These are phyloP conservation scores for Acromyrmex echinatior DNA, from an alignment of 1,140 invertebrate species.

Conservation along the genomic window DNA sequence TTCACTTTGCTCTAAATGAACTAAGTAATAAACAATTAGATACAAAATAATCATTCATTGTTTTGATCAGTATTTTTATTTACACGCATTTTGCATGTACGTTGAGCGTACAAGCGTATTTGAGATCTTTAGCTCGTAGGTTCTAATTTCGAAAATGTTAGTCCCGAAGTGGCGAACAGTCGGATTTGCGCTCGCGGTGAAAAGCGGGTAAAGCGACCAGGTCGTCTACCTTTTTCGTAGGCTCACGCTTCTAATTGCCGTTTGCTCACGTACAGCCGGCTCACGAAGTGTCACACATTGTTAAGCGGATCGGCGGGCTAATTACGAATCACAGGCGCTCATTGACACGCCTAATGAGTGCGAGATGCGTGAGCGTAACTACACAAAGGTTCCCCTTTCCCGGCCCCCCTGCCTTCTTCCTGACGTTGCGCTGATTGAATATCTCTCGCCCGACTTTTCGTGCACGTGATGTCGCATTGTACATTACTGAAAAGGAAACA, in stretches of 20 bases:
- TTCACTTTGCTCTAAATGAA: no score
- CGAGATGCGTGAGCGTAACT: constrained; percentile 25
- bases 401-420: background rate
- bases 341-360: constrained; percentile 55
- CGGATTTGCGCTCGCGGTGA: background rate
- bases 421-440: background rate
- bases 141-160: no score
- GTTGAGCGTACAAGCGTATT: no score
- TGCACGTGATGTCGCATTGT: constrained; percentile 24
- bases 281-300: constrained; percentile 54
- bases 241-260: constrained; percentile 31
- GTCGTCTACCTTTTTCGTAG: constrained; percentile 15
- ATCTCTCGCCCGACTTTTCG: constrained; percentile 37
- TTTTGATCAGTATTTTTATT: no score
- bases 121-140: no score
- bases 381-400: background rate
- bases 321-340: constrained; percentile 24
- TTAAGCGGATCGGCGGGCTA: constrained; percentile 54
- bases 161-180: background rate
- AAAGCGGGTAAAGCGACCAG: constrained; percentile 52
- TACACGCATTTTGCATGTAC: no score
- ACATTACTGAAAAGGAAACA: constrained; percentile 4
- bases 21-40: no score
- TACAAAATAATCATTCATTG: no score
- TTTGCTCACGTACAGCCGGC: constrained; percentile 42